phyloP scores from a whole-genome alignment of 1,140 invertebrate species.

The Helicorthomorpha holstii region DNA sequence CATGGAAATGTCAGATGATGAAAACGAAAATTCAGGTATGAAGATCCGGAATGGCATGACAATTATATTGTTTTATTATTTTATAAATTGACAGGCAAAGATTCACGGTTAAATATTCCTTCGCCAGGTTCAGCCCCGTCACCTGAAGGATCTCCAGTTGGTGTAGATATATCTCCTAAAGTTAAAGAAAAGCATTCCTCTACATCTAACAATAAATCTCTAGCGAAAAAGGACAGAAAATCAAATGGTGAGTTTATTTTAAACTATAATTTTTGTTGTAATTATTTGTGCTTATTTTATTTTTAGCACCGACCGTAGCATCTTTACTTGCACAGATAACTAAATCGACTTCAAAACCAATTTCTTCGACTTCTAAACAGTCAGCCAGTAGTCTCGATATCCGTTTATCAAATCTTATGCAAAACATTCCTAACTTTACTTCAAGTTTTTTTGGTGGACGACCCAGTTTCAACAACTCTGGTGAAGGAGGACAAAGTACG shows the following conservation, averaged over 20 bases:
- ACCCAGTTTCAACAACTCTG: not conserved
- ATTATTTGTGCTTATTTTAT: too few relatives aligned
- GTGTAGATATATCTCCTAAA: slow-evolving; percentile 10
- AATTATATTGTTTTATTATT: too few relatives aligned
- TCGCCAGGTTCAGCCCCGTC: slow-evolving; percentile 9
- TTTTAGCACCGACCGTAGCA: too few relatives aligned
- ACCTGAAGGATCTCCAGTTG: slow-evolving; percentile 11
- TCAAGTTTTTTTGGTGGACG: not conserved
- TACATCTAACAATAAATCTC: too few relatives aligned
- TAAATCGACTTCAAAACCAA: not conserved
- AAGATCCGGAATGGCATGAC: not conserved
- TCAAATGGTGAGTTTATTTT: too few relatives aligned
- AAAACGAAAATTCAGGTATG: not conserved
- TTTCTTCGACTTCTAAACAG: not conserved
- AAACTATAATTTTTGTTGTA: too few relatives aligned
- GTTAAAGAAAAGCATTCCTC: too few relatives aligned
- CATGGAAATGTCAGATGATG: slow-evolving; percentile 8
- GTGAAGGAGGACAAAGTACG: slow-evolving; percentile 5
- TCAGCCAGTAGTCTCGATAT: slow-evolving; percentile 14
- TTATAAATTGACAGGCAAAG: too few relatives aligned
- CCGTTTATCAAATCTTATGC: slow-evolving; percentile 15
- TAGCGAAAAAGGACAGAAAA: too few relatives aligned
- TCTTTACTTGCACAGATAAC: too few relatives aligned
- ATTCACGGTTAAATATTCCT: not conserved
- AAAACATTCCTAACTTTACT: slow-evolving; percentile 13